Evolutionary conservation across 2,113 vertebrate genomes (phyloP), one percentile per base, ranked within the genome.

Genomic region (Hiodon tergisus): DNA sequence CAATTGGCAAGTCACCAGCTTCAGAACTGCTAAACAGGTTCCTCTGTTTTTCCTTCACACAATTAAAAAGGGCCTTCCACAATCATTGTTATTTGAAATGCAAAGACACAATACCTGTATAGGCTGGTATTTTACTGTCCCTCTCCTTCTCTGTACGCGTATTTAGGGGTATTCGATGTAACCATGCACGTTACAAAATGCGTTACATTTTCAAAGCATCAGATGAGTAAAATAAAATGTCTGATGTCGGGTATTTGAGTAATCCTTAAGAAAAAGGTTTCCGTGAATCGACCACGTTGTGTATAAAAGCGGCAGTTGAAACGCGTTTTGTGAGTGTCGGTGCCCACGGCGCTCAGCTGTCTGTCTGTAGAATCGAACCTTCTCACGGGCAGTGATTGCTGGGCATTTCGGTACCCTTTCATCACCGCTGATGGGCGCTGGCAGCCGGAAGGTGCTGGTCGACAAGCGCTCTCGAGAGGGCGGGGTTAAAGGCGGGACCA

Each of bases 1-100:
- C 87, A 88, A 81, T 80, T 86, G 85, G 85, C 83, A 81, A 78
- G 17, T 71, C 67, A 78, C 80, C 88, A 88, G 74, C 14, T 67
- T 69, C 17, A 61, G 57, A 65, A 76, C 75, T 70, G 69, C 71
- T 77, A 63, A 76, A 76, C 70, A 73, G 75, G 73, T 73, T 81
- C 60, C 59, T 80, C 59, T 17, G 6, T 3, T 63, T 16, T 63
- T 62, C n/a, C n/a, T 62, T 62, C 9, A 62, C n/a, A 13, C n/a
- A 62, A 62, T 62, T 62, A 13, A 16, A 7, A 3, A 16, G 14
- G 14, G 14, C 11, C 7, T 59, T 59, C 14, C 14, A 14, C 7
- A 59, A 11, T 59, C 14, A 11, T 59, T 59, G 6, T 69, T 16
- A 53, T 16, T 16, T 8, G 52, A 14, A 59, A 69, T 31, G 55